Evolutionary conservation across 2,888 invertebrate genomes (phyloP).

Genomic region (Cosmia trapezina): DNA sequence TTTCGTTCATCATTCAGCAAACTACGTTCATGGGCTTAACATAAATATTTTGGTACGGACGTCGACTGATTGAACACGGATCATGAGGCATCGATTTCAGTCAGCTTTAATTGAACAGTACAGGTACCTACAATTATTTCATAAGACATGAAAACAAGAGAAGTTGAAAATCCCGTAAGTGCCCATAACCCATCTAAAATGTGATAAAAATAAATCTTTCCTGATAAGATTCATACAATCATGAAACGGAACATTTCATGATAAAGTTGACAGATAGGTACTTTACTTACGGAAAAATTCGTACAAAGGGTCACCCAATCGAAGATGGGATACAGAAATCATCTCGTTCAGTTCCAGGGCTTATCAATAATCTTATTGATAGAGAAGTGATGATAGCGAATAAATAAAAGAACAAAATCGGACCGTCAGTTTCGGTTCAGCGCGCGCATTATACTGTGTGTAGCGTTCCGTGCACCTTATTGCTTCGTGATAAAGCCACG

Average conservation of each 20-base stretch:
- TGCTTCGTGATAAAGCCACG: conserved; percentile 67
- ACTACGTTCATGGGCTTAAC: conserved; percentile 2
- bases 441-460: conserved; percentile 71
- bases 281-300: conserved; percentile 13
- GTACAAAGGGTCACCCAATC: conserved; percentile 33
- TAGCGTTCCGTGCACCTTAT: conserved; percentile 68
- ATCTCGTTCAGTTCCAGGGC: conserved; percentile 74
- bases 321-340: conserved; percentile 71
- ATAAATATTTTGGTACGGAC: conserved; percentile 27
- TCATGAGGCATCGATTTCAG: neutral
- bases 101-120: neutral
- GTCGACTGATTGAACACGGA: conserved; percentile 20
- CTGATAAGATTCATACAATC: conserved; percentile 7
- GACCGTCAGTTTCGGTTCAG: conserved; percentile 76
- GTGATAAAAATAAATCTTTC: conserved; percentile 13
- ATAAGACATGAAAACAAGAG: neutral
- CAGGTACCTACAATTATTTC: neutral
- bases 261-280: conserved; percentile 46
- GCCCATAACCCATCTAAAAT: conserved; percentile 8
- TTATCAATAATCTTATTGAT: conserved; percentile 75
- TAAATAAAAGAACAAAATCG: conserved; percentile 70
- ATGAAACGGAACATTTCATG: conserved; percentile 35
- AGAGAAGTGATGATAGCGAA: conserved; percentile 77
- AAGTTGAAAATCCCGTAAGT: conserved; percentile 7
- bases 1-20: conserved; percentile 10